phyloP scores from a whole-genome alignment of 2,888 invertebrate genomes.

The Lucinisca nassula region DNA sequence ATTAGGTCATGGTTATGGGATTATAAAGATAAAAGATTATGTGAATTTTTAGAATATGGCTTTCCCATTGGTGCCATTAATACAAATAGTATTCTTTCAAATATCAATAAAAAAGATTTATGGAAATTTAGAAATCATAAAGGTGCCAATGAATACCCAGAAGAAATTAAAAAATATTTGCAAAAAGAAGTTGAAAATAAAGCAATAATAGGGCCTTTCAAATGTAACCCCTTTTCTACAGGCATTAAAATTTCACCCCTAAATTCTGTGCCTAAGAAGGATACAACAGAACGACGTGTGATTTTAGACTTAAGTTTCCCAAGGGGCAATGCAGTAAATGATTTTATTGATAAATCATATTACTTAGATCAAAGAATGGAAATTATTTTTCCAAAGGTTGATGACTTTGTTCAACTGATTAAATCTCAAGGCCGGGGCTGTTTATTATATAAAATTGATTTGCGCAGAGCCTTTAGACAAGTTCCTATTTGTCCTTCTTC shows the following conservation, averaged over 20 bases:
- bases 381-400: not conserved
- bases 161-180: not conserved
- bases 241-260: not conserved
- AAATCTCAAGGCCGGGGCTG: not conserved
- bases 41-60: constrained; percentile 4
- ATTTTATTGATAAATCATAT: not conserved
- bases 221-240: not conserved
- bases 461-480: not conserved
- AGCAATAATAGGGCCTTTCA: not conserved
- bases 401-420: constrained; percentile 14
- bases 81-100: not conserved
- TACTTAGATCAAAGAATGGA: not conserved
- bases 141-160: not conserved
- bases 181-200: not conserved
- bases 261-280: not conserved
- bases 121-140: constrained; percentile 2
- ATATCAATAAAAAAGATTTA: not conserved
- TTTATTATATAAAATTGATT: not conserved
- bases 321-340: not conserved
- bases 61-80: not conserved
- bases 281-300: not conserved
- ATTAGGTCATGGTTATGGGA: not conserved
- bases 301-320: constrained; percentile 16
- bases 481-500: not conserved
- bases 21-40: not conserved